These are phyloP conservation scores for Onychorhynchus coronatus DNA, from an alignment of 2,113 vertebrate genomes.

Conservation along the genomic window DNA sequence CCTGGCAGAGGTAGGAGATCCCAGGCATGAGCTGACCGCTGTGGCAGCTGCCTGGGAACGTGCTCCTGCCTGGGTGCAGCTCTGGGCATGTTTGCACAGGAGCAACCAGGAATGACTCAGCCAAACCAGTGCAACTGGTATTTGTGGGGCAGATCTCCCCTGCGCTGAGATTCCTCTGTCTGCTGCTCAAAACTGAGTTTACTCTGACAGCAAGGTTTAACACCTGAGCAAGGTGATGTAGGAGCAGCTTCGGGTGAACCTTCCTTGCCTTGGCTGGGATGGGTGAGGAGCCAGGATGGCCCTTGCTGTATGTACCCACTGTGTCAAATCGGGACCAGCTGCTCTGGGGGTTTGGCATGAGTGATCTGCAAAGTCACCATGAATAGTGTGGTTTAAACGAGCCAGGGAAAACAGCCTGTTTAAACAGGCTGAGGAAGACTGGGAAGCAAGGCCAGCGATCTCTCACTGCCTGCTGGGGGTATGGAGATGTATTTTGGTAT, in stretches of 20 bases:
- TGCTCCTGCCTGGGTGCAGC: not conserved
- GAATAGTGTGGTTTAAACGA: not conserved
- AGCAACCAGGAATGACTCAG: not conserved
- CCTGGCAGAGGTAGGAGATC: not conserved
- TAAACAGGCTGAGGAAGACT: not conserved
- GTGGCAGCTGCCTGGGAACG: fast-evolving
- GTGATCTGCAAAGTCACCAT: not conserved
- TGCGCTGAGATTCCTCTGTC: not conserved
- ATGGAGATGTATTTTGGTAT: not conserved
- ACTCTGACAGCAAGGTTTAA: fast-evolving
- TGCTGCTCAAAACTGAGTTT: not conserved
- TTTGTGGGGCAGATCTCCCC: not conserved
- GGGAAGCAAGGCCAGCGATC: not conserved
- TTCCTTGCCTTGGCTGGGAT: not conserved
- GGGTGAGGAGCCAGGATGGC: not conserved
- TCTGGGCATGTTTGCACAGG: not conserved
- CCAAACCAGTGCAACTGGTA: not conserved
- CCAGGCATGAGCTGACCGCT: fast-evolving
- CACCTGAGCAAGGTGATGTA: fast-evolving
- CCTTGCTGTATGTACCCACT: fast-evolving
- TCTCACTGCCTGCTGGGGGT: fast-evolving
- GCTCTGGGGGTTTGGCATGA: not conserved
- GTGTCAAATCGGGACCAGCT: fast-evolving
- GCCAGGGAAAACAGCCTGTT: too few relatives aligned
- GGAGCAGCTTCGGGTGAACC: not conserved